Base-by-base conservation (phyloP, 1,140 invertebrate genomes). In the Cotesia typhae region DNA sequence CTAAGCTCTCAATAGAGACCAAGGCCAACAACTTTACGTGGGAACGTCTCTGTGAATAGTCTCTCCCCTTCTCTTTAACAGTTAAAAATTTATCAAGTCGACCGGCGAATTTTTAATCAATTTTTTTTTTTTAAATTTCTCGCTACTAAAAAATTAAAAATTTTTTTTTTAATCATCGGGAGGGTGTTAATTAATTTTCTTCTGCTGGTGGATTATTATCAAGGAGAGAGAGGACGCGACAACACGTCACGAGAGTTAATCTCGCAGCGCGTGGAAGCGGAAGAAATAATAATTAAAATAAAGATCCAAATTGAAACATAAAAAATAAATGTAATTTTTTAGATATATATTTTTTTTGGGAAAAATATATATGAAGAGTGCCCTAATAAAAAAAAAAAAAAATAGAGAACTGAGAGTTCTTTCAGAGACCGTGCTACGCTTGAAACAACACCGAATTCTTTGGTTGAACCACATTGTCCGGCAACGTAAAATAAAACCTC, bases 361-460 rank as follows among this genome's bases (percentile, higher is more conserved):
- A 73, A 72, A 77, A 78, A 81, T 64, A 12, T 12, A 57, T 37
- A 67, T 74, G 79, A 80, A 79, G 17, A 28, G 79, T 83, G 80
- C 78, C 77, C 78, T 82, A 75, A 75, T 76, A 6, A 59, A 17
- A 59, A 59, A 66, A 59, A 66, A 14, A 77, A 66, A 73, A 75
- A 73, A 75, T 64, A 76, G 74, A 73, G 41, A 47, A 47, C 41
- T 47, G 10, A 68, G 10, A 60, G 72, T 35, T 74, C 72, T 75
- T 79, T 84, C 81, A 85, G 84, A 87, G 83, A 85, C 82, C 80
- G 78, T 85, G 84, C 78, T 83, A 85, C 84, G 80, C 83, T 86
- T 85, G 83, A 85, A 47, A 84, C 75, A 76, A 76, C 28, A 81
- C 79, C 78, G 79, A 79, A 71, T 75, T 80, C 71, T 80, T 47